Base-by-base conservation (phyloP, 2,113 vertebrate species). In the Oncorhynchus clarkii region DNA sequence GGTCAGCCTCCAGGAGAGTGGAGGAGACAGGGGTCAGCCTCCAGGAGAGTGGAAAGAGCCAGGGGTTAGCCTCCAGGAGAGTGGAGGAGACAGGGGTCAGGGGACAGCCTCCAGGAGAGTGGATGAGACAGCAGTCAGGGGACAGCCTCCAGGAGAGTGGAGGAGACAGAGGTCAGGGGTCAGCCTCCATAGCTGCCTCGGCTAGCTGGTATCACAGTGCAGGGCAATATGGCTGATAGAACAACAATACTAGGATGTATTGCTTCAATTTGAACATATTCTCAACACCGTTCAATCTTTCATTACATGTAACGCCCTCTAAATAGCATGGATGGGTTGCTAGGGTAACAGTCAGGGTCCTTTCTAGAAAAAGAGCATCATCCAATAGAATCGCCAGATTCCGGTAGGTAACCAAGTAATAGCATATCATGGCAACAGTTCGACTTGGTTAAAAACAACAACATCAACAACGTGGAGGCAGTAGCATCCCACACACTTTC, bases 191-290 rank as follows among this genome's bases (percentile, higher is more conserved):
- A 89, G 88, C 90, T 89, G 89, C 90, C 89, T 89, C 81, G 78
- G 84, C 89, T 89, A 81, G 80, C 85, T 79, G 81, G 82, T 83
- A 85, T 91, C 89, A 90, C 89, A 91, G 90, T 90, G 89, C 82
- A 84, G 83, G 85, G 82, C 83, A 13, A 69, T 82, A 76, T 84
- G 65, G 88, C 88, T 88, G 87, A 54, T 18, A 54, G 69, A 88
- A 86, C 83, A 86, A 72, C 82, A 81, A 88, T 85, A 88, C 81
- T 83, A 78, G 14, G 27, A 81, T 78, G 85, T 89, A 91, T 91
- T 89, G 88, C 89, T 90, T 79, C 80, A 60, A 57, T 82, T 84
- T 83, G 81, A 86, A 85, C 82, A 72, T 81, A 65, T 45, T 71
- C 76, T 80, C 74, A 66, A 72, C 29, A 78, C 73, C 78, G 59